phyloP scores from a whole-genome alignment of 2,888 invertebrate genomes.

The Tenthredo livida region DNA sequence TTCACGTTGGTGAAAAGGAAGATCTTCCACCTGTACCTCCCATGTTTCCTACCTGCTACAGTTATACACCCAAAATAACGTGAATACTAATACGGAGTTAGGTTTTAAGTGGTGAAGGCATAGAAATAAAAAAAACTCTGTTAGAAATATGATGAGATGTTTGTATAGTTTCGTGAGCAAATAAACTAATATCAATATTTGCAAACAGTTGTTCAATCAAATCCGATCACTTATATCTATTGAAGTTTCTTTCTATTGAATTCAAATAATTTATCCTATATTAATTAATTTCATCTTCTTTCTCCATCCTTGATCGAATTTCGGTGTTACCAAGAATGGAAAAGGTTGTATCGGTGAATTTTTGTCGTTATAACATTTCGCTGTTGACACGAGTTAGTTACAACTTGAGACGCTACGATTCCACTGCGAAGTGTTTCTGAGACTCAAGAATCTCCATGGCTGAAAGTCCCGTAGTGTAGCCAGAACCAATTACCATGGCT shows the following conservation, averaged over 20 bases:
- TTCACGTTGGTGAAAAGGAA: conserved; percentile 90
- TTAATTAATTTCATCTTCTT: not conserved
- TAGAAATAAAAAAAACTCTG: not conserved
- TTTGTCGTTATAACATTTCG: too few relatives aligned
- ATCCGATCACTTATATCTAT: not conserved
- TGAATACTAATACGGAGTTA: not conserved
- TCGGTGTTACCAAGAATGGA: too few relatives aligned
- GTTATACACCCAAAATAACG: conserved; percentile 81
- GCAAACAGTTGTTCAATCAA: not conserved
- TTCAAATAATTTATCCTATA: not conserved
- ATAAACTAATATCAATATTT: not conserved
- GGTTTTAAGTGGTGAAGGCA: too few relatives aligned
- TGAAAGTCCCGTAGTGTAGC: not conserved
- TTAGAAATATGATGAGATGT: not conserved
- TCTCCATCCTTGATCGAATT: not conserved
- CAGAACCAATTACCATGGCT: not conserved
- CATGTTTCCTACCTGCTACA: conserved; percentile 89
- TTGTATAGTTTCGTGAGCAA: not conserved
- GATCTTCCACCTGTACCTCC: conserved; percentile 89
- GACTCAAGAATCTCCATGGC: not conserved
- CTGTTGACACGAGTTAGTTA: not conserved
- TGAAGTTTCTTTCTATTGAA: not conserved
- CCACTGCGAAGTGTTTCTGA: not conserved
- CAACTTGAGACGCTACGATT: not conserved
- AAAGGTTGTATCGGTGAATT: too few relatives aligned